Evolutionary conservation across 2,113 vertebrate species (phyloP).

Genomic region (Taxidea taxus): DNA sequence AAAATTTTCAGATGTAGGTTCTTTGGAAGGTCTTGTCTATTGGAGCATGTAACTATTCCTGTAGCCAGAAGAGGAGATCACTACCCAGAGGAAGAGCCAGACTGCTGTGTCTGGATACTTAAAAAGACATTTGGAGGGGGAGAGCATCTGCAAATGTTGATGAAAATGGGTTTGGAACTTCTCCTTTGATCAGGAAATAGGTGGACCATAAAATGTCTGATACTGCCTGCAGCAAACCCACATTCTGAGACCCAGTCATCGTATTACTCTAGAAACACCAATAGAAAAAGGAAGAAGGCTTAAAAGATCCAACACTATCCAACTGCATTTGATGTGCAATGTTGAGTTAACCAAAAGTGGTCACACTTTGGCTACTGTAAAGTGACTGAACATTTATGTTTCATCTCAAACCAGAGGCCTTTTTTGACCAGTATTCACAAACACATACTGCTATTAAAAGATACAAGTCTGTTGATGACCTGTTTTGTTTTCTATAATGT

Average conservation of each 20-base stretch:
- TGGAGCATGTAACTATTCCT: neutral
- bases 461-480: neutral
- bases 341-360: neutral
- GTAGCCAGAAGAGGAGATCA: slow-evolving; percentile 50
- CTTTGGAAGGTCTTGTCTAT: slow-evolving; percentile 11
- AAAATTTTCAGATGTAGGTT: neutral
- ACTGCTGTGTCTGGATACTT: slow-evolving; percentile 68
- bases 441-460: neutral
- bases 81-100: slow-evolving; percentile 60
- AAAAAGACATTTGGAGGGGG: slow-evolving; percentile 73
- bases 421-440: neutral
- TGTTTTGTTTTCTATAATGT: neutral
- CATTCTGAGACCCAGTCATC: neutral
- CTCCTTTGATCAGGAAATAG: slow-evolving; percentile 74
- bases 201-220: slow-evolving; percentile 63
- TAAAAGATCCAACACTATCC: neutral
- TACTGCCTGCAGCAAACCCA: slow-evolving; percentile 46
- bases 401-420: neutral
- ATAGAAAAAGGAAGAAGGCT: neutral
- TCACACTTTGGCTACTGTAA: neutral
- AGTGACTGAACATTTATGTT: neutral
- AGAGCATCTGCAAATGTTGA: slow-evolving; percentile 71
- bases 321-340: neutral
- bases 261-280: neutral
- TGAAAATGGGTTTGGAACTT: slow-evolving; percentile 73